Percentiles rank a stretch among this genome's conserved stretches.
These are phyloP conservation scores for Orbicella faveolata DNA, from an alignment of 64 coral and sea anemone species.

Conservation along the genomic window DNA sequence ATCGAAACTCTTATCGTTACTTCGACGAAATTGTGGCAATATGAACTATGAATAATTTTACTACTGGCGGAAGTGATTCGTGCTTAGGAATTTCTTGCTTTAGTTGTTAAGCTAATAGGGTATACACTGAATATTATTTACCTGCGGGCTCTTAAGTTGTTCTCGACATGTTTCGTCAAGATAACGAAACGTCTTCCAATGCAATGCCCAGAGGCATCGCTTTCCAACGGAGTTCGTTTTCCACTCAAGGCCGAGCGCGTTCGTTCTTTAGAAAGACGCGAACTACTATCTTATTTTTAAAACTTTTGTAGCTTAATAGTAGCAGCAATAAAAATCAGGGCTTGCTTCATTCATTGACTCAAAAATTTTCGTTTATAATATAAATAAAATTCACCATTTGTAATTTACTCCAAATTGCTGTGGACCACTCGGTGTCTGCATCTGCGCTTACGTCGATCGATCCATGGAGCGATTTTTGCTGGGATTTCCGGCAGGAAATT, in stretches of 20 bases:
- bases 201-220: slow-evolving; percentile 11
- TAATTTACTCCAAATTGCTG: slow-evolving; percentile 42
- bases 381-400: slow-evolving; percentile 39
- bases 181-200: slow-evolving; percentile 40
- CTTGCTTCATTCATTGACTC: slow-evolving; percentile 21
- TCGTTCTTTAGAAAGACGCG: slow-evolving; percentile 8
- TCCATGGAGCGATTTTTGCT: slow-evolving; percentile 13
- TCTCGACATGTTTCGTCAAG: slow-evolving; percentile 21
- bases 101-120: slow-evolving; percentile 31
- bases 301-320: slow-evolving; percentile 28
- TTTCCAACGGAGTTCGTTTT: slow-evolving; percentile 16
- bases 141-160: slow-evolving; percentile 42
- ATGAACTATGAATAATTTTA: slow-evolving; percentile 50
- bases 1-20: slow-evolving; percentile 28
- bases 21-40: slow-evolving; percentile 36
- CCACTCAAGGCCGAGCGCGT: slow-evolving; percentile 16
- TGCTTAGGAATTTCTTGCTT: slow-evolving; percentile 42
- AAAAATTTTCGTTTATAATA: slow-evolving; percentile 27
- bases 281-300: slow-evolving; percentile 11
- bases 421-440: neutral
- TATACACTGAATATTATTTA: slow-evolving; percentile 37
- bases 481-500: neutral
- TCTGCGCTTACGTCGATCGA: neutral
- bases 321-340: slow-evolving; percentile 34
- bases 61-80: slow-evolving; percentile 41